These are phyloP conservation scores for Portunus trituberculatus DNA, from an alignment of 1,140 invertebrate genomes.

Conservation along the genomic window DNA sequence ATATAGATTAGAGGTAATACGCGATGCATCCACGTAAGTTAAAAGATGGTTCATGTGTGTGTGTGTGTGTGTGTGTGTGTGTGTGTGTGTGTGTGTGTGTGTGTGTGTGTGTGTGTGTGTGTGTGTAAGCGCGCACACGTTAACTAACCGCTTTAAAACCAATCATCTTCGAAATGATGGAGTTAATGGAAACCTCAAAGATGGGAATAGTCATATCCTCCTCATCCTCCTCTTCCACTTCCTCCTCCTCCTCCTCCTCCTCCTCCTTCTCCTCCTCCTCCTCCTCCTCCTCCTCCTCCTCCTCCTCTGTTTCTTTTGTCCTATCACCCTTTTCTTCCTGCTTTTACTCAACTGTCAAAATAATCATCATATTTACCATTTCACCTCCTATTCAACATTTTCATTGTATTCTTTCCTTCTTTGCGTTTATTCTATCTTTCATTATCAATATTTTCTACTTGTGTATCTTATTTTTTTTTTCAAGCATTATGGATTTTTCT, in stretches of 20 bases:
- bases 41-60: not conserved
- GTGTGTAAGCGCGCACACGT: not conserved
- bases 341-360: not conserved
- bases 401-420: not conserved
- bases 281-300: not conserved
- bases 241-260: not conserved
- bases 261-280: not conserved
- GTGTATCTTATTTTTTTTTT: not conserved
- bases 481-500: no score
- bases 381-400: not conserved
- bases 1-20: not conserved
- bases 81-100: constrained; percentile 41
- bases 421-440: no score
- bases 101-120: constrained; percentile 23
- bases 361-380: not conserved
- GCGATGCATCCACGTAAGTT: constrained; percentile 9
- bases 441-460: not conserved
- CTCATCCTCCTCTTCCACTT: not conserved
- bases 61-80: constrained; percentile 46
- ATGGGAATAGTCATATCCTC: not conserved
- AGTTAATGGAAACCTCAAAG: constrained; percentile 2
- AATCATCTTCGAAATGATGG: not conserved
- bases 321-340: not conserved
- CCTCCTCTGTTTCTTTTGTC: not conserved
- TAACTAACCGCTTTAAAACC: not conserved